These are phyloP conservation scores for Salminus brasiliensis DNA, from an alignment of 2,113 vertebrate species.

Conservation along the genomic window DNA sequence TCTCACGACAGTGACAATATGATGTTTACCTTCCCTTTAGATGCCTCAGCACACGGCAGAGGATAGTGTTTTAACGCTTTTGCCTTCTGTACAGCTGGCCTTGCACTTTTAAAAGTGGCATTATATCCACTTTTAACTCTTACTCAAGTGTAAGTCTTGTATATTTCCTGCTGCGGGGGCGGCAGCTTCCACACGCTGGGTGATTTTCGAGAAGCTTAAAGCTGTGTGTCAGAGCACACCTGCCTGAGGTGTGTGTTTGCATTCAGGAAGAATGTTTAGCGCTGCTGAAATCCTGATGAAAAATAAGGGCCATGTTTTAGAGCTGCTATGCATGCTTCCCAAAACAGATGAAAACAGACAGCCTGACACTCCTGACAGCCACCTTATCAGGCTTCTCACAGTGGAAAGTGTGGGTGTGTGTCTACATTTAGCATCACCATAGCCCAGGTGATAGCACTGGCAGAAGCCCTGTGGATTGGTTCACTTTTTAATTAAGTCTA, in stretches of 20 bases:
- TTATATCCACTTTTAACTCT: too few species aligned
- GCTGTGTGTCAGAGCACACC: neutral
- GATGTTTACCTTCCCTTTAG: too few species aligned
- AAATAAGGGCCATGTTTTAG: neutral
- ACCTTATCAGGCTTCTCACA: slow-evolving; percentile 4
- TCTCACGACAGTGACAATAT: too few species aligned
- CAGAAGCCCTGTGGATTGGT: slow-evolving; percentile 1
- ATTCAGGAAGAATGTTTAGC: slow-evolving; percentile 11
- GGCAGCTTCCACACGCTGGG: neutral
- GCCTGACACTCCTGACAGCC: neutral
- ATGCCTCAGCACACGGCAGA: too few species aligned
- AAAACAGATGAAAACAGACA: too few species aligned
- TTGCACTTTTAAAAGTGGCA: too few species aligned
- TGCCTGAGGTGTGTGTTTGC: neutral
- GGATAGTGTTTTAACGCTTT: too few species aligned
- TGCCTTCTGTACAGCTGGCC: too few species aligned
- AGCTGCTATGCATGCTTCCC: neutral
- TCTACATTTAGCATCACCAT: slow-evolving; percentile 32
- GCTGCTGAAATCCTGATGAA: neutral
- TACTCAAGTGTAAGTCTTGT: neutral
- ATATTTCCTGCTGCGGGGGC: neutral
- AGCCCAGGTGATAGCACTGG: slow-evolving; percentile 21
- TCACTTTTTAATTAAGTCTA: neutral
- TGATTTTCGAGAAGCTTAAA: neutral
- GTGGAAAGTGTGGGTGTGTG: neutral